Evolutionary conservation across 2,797 vertebrate genomes (phyloP).

Genomic region (Nasua narica): DNA sequence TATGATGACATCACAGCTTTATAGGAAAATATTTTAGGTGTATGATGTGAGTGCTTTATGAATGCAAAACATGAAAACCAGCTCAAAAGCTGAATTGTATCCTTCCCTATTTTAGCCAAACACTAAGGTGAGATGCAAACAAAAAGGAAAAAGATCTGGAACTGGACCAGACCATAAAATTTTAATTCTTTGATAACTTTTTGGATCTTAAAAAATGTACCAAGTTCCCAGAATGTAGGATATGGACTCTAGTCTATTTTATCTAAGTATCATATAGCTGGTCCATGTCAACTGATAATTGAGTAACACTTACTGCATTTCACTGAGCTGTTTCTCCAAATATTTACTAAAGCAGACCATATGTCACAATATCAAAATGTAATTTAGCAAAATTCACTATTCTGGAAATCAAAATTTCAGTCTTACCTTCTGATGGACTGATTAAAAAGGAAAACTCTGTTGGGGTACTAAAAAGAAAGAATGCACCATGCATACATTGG

Average conservation of each 20-base stretch:
- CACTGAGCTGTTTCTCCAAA: neutral
- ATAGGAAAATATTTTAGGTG: neutral
- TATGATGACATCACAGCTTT: neutral
- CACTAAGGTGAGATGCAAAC: neutral
- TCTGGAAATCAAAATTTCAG: neutral
- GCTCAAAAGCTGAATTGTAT: neutral
- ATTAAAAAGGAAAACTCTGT: neutral
- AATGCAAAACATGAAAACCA: neutral
- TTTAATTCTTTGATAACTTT: neutral
- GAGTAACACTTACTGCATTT: neutral
- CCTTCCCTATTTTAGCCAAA: neutral
- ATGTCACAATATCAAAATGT: neutral
- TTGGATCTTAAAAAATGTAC: neutral
- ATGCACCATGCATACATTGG: neutral
- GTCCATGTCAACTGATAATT: neutral
- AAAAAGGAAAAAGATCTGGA: neutral
- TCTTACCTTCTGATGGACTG: neutral
- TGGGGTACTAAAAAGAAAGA: neutral
- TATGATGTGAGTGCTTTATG: neutral
- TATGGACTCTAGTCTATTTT: neutral
- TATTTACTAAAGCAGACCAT: neutral
- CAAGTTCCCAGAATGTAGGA: neutral
- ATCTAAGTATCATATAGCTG: neutral
- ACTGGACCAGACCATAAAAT: neutral
- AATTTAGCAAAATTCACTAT: neutral